A percentile compares a stretch with the other conserved stretches of the same genome.
Conservation (phyloP, 2,888 invertebrate species). For the Scaptomyza caliginosa region DNA sequence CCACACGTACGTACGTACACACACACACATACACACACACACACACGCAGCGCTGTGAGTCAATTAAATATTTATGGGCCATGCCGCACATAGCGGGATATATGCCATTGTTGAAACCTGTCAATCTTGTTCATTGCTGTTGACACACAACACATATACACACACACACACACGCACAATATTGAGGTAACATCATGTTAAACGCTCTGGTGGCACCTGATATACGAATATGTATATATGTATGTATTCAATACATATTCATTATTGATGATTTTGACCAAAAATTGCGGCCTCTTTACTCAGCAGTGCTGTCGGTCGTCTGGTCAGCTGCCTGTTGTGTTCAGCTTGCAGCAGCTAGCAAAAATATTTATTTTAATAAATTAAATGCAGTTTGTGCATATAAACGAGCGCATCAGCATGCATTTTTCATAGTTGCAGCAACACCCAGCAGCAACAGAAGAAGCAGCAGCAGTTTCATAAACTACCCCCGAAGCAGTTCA, state of each 20-base stretch:
- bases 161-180: conserved; percentile 2
- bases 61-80: conserved; percentile 45
- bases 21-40: neutral
- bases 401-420: conserved; percentile 73
- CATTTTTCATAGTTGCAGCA: conserved; percentile 64
- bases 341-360: conserved; percentile 2
- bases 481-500: conserved; percentile 32
- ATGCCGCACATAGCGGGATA: conserved; percentile 9
- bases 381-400: conserved; percentile 74
- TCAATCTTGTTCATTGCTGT: conserved; percentile 27
- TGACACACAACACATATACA: conserved; percentile 2
- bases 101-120: conserved; percentile 28
- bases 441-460: conserved; percentile 6
- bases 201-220: conserved; percentile 26
- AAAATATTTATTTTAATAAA: conserved; percentile 71
- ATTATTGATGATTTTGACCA: conserved; percentile 37
- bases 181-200: conserved; percentile 41
- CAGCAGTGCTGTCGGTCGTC: neutral
- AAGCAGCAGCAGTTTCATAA: conserved; percentile 41
- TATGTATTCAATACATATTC: conserved; percentile 25
- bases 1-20: neutral
- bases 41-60: conserved; percentile 5
- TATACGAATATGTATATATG: conserved; percentile 8
- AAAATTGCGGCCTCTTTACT: conserved; percentile 28
- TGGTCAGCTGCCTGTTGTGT: neutral